Base-by-base conservation (phyloP, 2,797 vertebrate species). In the Pitangus sulphuratus region DNA sequence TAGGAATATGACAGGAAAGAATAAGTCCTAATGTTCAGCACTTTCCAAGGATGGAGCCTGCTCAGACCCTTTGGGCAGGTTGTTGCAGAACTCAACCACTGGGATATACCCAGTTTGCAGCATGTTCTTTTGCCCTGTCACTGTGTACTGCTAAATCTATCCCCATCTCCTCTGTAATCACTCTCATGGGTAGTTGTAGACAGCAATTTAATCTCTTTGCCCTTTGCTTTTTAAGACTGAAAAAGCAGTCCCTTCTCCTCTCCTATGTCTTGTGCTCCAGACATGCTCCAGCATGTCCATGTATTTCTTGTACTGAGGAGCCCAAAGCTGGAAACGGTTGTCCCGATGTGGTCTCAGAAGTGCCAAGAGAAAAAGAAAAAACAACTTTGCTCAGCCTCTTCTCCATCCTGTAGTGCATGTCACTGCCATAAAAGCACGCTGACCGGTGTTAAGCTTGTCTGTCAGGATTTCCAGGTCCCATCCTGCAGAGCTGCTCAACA, bases 391-490 rank as follows among this genome's bases (percentile, higher is more conserved):
- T 66, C 47, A 56, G 37, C 37, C 13, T 70, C 15, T 70, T 70
- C 45, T 60, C 50, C 25, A 2, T 33, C 15, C 6, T 51, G 15
- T 53, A 75, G 24, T 17, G 14, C 12, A 35, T 15, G 3, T 8
- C 24, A 16, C 3, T 72, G 40, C 40, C 21, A 22, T 24, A 44
- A 68, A 31, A 45, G 8, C 0, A 0, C 3, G 19, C 26, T 84
- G 48, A 56, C 62, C 62, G 33, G 25, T 0, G 1, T 39, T 60
- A 47, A 90, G 18, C 28, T 12, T 47, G 53, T 50, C 78, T 44
- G 24, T 45, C 79, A 44, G 66, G 48, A 60, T 79, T 92, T 50
- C 24, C 35, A 66, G 39, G 47, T 78, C 5, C 31, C 50, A 25
- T 39, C 16, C 21, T 66, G 60, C n/a, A 78, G 60, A 70, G n/a